Evolutionary conservation across 2,113 vertebrate genomes (phyloP).

Genomic region (Melospiza melodia): DNA sequence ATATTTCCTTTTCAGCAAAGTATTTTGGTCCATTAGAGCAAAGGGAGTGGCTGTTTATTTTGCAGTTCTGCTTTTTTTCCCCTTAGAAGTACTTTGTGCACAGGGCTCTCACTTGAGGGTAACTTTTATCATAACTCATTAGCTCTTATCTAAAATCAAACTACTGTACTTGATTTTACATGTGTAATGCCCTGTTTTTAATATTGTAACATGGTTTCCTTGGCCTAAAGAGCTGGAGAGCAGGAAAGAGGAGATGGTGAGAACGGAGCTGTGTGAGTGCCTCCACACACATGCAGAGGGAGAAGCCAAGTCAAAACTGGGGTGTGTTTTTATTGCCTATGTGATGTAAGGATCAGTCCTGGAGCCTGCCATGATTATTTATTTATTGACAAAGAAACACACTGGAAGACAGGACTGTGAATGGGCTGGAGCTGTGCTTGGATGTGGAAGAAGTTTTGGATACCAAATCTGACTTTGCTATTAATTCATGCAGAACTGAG

Average conservation of each 20-base stretch:
- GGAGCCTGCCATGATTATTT: not conserved
- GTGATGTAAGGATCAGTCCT: not conserved
- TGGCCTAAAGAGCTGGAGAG: not conserved
- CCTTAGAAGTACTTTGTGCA: not conserved
- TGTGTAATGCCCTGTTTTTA: not conserved
- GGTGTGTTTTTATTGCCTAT: not conserved
- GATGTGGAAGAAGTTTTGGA: not conserved
- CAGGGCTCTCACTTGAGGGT: not conserved
- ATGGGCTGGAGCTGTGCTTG: not conserved
- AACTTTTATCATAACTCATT: not conserved
- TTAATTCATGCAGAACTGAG: not conserved
- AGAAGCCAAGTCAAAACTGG: not conserved
- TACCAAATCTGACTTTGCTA: not conserved
- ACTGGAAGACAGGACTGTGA: not conserved
- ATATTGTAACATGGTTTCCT: not conserved
- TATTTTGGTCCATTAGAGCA: not conserved
- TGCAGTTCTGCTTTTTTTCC: not conserved
- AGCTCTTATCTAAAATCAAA: constrained; percentile 35
- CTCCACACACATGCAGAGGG: rapidly evolving
- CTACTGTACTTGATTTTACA: not conserved
- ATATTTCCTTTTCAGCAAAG: not conserved
- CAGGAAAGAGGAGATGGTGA: not conserved
- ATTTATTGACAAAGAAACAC: not conserved
- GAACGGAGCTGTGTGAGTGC: not conserved
- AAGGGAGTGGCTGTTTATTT: not conserved